Evolutionary conservation across 1,140 invertebrate genomes (phyloP).

Genomic region (Nylanderia fulva): DNA sequence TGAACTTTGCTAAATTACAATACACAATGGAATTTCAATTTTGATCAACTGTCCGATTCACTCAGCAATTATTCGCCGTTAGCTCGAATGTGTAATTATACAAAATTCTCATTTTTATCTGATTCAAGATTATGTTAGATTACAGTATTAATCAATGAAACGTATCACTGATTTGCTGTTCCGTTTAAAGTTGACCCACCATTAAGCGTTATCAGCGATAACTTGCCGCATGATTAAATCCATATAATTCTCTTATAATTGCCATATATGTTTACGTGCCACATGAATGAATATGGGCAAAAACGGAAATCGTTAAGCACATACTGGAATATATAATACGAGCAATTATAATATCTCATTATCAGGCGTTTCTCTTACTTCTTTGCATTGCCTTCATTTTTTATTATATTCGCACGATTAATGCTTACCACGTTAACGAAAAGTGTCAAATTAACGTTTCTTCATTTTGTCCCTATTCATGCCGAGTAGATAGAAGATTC

Average conservation of each 20-base stretch:
- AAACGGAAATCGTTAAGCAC: constrained; percentile 62
- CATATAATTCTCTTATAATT: constrained; percentile 10
- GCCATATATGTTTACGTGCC: neutral
- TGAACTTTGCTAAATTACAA: neutral
- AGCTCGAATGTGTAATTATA: neutral
- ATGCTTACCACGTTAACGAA: constrained; percentile 27
- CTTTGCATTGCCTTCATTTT: neutral
- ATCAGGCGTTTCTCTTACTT: neutral
- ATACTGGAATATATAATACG: constrained; percentile 24
- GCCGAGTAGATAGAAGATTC: constrained; percentile 12
- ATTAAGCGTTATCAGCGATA: neutral
- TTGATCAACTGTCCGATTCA: neutral
- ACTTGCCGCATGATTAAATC: neutral
- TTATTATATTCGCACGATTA: constrained; percentile 23
- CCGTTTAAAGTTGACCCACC: neutral
- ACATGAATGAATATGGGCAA: constrained; percentile 66
- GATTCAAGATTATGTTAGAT: neutral
- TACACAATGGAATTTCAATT: neutral
- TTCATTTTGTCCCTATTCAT: constrained; percentile 72
- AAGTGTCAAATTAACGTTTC: constrained; percentile 59
- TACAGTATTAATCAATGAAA: neutral
- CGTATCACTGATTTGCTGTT: neutral
- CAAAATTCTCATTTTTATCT: neutral
- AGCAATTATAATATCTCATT: constrained; percentile 4
- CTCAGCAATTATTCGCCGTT: neutral